Evolutionary conservation across 2,113 vertebrate species (phyloP), one percentile per base, ranked within the genome.

Genomic region (Malurus elegans): DNA sequence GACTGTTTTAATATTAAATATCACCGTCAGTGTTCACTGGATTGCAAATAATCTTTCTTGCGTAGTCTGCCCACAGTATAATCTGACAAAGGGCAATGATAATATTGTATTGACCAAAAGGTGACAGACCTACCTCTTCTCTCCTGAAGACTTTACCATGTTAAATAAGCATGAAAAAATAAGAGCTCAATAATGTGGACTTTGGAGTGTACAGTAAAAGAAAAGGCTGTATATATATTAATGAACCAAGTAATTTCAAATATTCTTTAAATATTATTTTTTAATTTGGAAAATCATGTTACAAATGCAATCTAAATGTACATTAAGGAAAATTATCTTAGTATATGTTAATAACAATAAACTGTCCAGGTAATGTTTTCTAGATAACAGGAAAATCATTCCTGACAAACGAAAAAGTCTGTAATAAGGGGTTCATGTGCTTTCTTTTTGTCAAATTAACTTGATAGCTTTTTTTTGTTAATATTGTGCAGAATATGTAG

Each of bases 71-170:
- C 10, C 18, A 18, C 8, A 62, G 24, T 53, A 57, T 6, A 44
- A 14, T 34, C 17, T 51, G 26, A 67, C 80, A 42, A 9, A 71
- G 56, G 6, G 3, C 0, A 0, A 20, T 58, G 12, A 26, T 0
- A 0, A 7, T 44, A 12, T 1, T 23, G 6, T 10, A 12, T 12
- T 50, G 12, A 4, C 4, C 20, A 54, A 16, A 12, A 73, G 40
- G 73, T 76, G 28, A 72, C 5, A 76, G 38, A 40, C 10, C 8
- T 44, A 2, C 20, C 14, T 45, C 4, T 79, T 57, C 48, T 69
- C 3, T 45, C 18, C 16, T 36, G 29, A 80, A 58, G 2, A 6
- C 1, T 12, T 74, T 71, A 32, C 4, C 3, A 1, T 29, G 3
- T 53, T 71, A 38, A 70, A 31, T 26, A 17, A 79, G 2, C 15